phyloP scores from a whole-genome alignment of 1,140 invertebrate species.

The Trichomalopsis sarcophagae region DNA sequence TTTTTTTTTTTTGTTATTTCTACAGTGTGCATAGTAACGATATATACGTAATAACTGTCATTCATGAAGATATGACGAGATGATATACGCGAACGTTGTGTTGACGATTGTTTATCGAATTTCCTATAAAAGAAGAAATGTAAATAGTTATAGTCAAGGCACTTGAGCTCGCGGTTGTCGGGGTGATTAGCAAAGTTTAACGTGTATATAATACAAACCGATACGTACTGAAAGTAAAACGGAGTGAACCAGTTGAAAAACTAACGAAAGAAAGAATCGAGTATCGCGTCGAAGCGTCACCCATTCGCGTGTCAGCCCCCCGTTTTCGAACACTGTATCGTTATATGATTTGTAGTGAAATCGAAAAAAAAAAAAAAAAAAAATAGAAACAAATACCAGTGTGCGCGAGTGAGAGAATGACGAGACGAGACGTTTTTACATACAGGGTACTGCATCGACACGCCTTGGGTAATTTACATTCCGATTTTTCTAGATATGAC shows the following conservation, averaged over 20 bases:
- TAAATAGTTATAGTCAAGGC: not conserved
- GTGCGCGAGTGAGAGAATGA: not conserved
- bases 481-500: conserved; percentile 47
- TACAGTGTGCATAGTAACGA: not conserved
- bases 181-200: not conserved
- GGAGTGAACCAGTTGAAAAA: not conserved
- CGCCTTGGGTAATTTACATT: conserved; percentile 44
- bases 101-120: not conserved
- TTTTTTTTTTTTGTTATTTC: not conserved
- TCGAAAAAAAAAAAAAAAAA: not conserved
- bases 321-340: not conserved
- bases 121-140: not conserved
- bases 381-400: not conserved
- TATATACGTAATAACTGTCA: conserved; percentile 1
- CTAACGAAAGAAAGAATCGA: not conserved
- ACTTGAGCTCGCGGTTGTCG: not conserved
- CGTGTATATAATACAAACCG: not conserved
- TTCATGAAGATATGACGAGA: not conserved
- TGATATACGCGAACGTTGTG: not conserved
- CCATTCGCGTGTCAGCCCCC: not conserved
- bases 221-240: not conserved
- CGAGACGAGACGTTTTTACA: conserved; percentile 48
- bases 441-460: conserved; percentile 48
- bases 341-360: not conserved
- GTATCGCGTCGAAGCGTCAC: conserved; percentile 8